Conservation (phyloP, 2,888 invertebrate species). For the Sialis fuliginosa region DNA sequence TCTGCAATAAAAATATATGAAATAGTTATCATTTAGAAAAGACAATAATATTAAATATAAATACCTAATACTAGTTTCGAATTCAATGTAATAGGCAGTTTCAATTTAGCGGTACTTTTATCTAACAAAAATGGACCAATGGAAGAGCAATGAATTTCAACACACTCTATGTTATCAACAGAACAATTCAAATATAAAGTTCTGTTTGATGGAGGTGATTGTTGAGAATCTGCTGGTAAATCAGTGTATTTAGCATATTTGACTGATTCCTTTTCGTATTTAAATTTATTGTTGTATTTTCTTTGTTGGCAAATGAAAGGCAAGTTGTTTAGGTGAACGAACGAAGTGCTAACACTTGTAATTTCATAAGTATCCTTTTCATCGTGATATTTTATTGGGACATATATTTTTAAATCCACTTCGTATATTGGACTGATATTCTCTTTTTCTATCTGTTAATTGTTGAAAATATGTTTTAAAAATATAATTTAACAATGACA, state of each 20-base stretch:
- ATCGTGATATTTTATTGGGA: slow-evolving; percentile 16
- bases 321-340: background rate
- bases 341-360: background rate
- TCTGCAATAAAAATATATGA: slow-evolving; percentile 10
- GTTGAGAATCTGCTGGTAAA: background rate
- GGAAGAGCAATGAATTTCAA: background rate
- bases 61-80: too few species aligned
- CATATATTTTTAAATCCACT: slow-evolving; percentile 17
- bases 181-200: slow-evolving; percentile 1
- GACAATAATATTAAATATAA: too few species aligned
- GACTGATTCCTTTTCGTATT: too few species aligned
- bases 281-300: too few species aligned
- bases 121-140: background rate
- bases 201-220: background rate
- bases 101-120: too few species aligned
- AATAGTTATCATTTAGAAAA: too few species aligned
- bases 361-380: background rate
- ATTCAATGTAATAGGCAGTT: too few species aligned
- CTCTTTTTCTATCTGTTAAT: slow-evolving; percentile 15
- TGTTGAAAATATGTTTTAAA: slow-evolving; percentile 7
- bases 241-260: too few species aligned
- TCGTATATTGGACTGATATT: slow-evolving; percentile 24
- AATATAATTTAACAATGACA: slow-evolving; percentile 7
- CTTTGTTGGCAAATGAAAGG: too few species aligned
- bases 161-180: background rate